phyloP scores from a whole-genome alignment of 2,888 invertebrate species.

The Pachycephus smyrnensis region DNA sequence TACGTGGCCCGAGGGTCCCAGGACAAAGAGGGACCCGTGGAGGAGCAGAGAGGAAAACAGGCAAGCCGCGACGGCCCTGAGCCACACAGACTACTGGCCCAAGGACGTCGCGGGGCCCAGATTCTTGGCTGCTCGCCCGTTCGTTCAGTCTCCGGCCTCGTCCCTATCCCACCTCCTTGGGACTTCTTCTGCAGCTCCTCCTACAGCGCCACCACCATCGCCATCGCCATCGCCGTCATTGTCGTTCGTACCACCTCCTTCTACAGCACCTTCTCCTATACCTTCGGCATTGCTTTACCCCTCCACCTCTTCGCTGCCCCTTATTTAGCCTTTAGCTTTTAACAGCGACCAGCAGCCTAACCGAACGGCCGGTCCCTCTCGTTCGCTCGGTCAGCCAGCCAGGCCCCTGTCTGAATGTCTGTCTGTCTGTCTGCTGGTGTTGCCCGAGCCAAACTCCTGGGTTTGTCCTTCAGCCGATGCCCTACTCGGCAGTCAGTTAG shows the following conservation, averaged over 20 bases:
- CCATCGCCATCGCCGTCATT: not conserved
- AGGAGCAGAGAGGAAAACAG: conserved; percentile 30
- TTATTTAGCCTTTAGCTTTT: conserved; percentile 40
- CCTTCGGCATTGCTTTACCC: conserved; percentile 27
- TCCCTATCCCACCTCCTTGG: conserved; percentile 6
- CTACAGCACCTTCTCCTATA: not conserved
- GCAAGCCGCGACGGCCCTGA: conserved; percentile 21
- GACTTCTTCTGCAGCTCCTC: conserved; percentile 3
- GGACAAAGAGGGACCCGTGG: conserved; percentile 4
- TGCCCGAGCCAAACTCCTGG: conserved; percentile 35
- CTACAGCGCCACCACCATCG: not conserved
- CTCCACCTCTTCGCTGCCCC: conserved; percentile 26
- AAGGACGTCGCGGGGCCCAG: conserved; percentile 59
- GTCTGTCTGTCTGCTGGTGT: conserved; percentile 26
- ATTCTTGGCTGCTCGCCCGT: conserved; percentile 38
- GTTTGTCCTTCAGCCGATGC: conserved; percentile 55
- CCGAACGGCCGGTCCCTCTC: conserved; percentile 5
- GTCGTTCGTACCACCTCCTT: not conserved
- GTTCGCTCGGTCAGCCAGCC: not conserved
- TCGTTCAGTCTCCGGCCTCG: conserved; percentile 12
- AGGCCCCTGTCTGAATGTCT: not conserved
- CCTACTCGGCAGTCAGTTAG: conserved; percentile 40
- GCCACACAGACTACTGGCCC: conserved; percentile 25
- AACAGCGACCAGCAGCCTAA: conserved; percentile 22
- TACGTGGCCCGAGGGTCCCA: not conserved